Conservation (phyloP, 2,888 invertebrate species). For the Bibio marci region DNA sequence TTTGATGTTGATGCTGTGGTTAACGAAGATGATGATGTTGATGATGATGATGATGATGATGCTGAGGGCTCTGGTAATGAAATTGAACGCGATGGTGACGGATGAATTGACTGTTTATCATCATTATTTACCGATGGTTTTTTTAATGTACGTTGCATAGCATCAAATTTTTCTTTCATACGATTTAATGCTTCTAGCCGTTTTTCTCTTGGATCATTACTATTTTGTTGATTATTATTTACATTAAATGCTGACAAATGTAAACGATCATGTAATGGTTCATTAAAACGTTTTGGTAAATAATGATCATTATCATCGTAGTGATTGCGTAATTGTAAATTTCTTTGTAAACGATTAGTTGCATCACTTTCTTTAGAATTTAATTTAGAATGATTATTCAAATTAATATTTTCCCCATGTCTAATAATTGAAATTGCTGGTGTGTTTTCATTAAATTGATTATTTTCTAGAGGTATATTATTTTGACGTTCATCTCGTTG, state of each 20-base stretch:
- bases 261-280: slow-evolving; percentile 30
- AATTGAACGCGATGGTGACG: no score
- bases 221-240: slow-evolving; percentile 3
- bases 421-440: no score
- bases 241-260: slow-evolving; percentile 41
- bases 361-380: slow-evolving; percentile 19
- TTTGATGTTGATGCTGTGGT: slow-evolving; percentile 8
- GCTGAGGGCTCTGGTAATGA: no score
- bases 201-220: slow-evolving; percentile 35
- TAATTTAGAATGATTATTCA: slow-evolving; percentile 2
- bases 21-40: no score
- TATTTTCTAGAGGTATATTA: background rate
- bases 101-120: slow-evolving; percentile 9
- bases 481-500: background rate
- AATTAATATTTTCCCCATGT: slow-evolving; percentile 4
- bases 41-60: no score
- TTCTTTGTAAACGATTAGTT: slow-evolving; percentile 25
- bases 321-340: slow-evolving; percentile 23
- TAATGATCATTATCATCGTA: slow-evolving; percentile 25
- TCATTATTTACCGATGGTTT: slow-evolving; percentile 6
- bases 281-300: slow-evolving; percentile 26
- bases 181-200: slow-evolving; percentile 44
- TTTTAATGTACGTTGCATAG: slow-evolving; percentile 18
- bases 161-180: slow-evolving; percentile 43
- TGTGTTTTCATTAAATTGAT: no score